phyloP scores from a whole-genome alignment of 2,797 vertebrate species.

The Neosalanx taihuensis region DNA sequence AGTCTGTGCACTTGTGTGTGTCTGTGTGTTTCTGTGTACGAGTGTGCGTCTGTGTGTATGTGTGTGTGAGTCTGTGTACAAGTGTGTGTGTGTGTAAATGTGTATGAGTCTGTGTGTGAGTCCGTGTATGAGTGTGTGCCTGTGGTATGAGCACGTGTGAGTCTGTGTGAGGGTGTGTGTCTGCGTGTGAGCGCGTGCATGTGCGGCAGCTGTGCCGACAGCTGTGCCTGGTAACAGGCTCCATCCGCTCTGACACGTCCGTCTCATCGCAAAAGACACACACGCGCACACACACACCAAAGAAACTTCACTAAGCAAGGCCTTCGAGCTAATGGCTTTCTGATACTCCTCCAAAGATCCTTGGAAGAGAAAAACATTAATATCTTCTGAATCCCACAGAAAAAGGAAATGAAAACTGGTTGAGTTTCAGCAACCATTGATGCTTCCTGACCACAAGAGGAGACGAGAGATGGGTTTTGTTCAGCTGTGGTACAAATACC shows the following conservation, averaged over 20 bases:
- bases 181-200: constrained; percentile 44
- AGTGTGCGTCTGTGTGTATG: background rate
- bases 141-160: background rate
- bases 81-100: constrained; percentile 4
- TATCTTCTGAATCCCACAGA: background rate
- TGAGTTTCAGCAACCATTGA: background rate
- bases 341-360: background rate
- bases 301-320: background rate
- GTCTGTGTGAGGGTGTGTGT: constrained; percentile 14
- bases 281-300: background rate
- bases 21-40: background rate
- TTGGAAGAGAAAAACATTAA: background rate
- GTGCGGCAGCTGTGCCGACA: constrained; percentile 62
- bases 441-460: background rate
- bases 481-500: background rate
- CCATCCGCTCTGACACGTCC: constrained; percentile 36
- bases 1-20: background rate
- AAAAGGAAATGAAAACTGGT: background rate
- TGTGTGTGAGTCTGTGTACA: constrained; percentile 20
- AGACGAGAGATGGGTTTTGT: background rate
- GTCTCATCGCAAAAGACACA: background rate
- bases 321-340: background rate
- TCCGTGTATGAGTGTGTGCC: constrained; percentile 9
- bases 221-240: constrained; percentile 59
- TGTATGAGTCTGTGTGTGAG: constrained; percentile 17